Evolutionary conservation across 2,888 invertebrate species (phyloP).

Genomic region (Apotomis turbidana): DNA sequence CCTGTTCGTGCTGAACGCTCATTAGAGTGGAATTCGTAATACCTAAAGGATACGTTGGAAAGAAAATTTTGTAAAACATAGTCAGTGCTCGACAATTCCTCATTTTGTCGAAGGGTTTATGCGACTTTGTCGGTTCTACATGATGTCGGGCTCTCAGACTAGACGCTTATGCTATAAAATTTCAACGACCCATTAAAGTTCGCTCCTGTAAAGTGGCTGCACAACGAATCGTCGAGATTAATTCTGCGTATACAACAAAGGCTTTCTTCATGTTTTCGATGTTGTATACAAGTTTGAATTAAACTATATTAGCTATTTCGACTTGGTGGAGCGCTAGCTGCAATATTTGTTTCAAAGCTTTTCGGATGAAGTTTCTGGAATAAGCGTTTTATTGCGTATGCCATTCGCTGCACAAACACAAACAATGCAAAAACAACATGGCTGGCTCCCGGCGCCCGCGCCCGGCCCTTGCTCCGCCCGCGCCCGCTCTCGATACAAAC

Average conservation of each 20-base stretch:
- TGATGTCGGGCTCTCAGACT: slow-evolving; percentile 9
- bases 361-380: slow-evolving; percentile 16
- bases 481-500: not conserved
- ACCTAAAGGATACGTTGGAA: not conserved
- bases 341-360: slow-evolving; percentile 27
- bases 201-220: slow-evolving; percentile 28
- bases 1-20: slow-evolving; percentile 9
- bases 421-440: slow-evolving; percentile 27
- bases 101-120: slow-evolving; percentile 8
- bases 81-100: not conserved
- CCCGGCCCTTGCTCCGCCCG: not conserved
- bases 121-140: slow-evolving; percentile 7
- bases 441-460: not conserved
- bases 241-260: slow-evolving; percentile 17
- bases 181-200: slow-evolving; percentile 24
- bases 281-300: not conserved
- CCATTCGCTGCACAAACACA: slow-evolving; percentile 25
- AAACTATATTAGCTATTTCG: not conserved
- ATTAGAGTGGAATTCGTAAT: slow-evolving; percentile 7
- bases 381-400: slow-evolving; percentile 23
- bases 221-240: slow-evolving; percentile 25
- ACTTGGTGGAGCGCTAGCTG: slow-evolving; percentile 1
- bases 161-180: slow-evolving; percentile 27
- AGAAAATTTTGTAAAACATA: not conserved
- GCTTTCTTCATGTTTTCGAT: slow-evolving; percentile 3